Conservation (phyloP, 2,888 invertebrate genomes). For the Sisyra terminalis region DNA sequence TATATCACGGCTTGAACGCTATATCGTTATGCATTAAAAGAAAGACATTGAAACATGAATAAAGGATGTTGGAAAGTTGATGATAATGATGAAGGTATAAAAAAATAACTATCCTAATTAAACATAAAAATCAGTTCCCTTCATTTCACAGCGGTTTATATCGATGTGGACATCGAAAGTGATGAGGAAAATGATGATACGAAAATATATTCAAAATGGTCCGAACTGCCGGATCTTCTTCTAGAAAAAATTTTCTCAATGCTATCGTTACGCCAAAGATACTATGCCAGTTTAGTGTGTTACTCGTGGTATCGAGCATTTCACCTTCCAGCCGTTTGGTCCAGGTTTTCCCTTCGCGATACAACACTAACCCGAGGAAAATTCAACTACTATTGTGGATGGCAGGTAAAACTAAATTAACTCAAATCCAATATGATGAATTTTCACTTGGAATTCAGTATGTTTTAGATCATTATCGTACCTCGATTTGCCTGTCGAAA, state of each 20-base stretch:
- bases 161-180: constrained; percentile 27
- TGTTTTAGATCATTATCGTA: constrained; percentile 55
- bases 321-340: constrained; percentile 59
- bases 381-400: constrained; percentile 68
- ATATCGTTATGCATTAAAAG: not conserved
- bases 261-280: constrained; percentile 48
- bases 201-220: constrained; percentile 41
- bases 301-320: constrained; percentile 50
- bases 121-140: not conserved
- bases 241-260: constrained; percentile 56
- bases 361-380: constrained; percentile 53
- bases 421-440: not conserved
- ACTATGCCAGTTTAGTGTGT: constrained; percentile 56
- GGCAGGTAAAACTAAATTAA: constrained; percentile 53
- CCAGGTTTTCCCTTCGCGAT: constrained; percentile 53
- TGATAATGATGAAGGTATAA: constrained; percentile 26
- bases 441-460: constrained; percentile 29
- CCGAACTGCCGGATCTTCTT: constrained; percentile 49
- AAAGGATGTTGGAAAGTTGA: constrained; percentile 26
- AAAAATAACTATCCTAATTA: not conserved
- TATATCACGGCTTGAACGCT: no score
- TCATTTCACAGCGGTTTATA: constrained; percentile 27
- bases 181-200: constrained; percentile 22
- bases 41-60: constrained; percentile 17
- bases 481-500: constrained; percentile 49